Evolutionary conservation across 2,113 vertebrate species (phyloP).

Genomic region (Neolamprologus kungweensis): DNA sequence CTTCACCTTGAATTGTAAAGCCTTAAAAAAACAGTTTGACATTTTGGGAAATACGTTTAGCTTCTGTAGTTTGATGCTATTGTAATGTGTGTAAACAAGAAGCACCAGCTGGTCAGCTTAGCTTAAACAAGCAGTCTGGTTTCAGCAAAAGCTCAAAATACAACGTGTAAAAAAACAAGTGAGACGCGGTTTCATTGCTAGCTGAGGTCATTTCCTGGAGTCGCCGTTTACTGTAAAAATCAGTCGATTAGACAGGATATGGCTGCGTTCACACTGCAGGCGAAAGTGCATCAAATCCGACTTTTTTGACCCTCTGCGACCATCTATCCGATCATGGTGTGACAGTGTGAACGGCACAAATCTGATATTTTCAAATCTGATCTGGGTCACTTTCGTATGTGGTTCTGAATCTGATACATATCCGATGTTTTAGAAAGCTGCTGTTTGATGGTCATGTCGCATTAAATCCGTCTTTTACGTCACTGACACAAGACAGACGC

Average conservation of each 20-base stretch:
- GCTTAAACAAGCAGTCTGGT: not conserved
- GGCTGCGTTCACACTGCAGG: fast-evolving
- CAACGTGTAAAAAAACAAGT: not conserved
- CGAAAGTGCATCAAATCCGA: too few relatives aligned
- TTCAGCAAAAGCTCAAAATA: not conserved
- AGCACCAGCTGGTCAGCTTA: not conserved
- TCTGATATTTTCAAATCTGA: fast-evolving
- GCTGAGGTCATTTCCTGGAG: not conserved
- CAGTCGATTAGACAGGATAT: fast-evolving
- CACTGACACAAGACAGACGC: fast-evolving
- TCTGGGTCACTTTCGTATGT: too few relatives aligned
- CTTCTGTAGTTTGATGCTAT: not conserved
- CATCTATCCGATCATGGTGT: fast-evolving
- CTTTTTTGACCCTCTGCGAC: fast-evolving
- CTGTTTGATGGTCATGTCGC: fast-evolving
- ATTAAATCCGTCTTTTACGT: too few relatives aligned
- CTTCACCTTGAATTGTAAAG: not conserved
- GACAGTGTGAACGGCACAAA: too few relatives aligned
- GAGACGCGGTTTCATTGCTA: not conserved
- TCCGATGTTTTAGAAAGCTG: fast-evolving
- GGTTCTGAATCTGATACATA: fast-evolving
- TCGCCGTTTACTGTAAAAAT: not conserved
- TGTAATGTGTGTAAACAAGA: not conserved
- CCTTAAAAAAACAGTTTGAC: not conserved
- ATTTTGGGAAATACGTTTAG: not conserved